These are phyloP conservation scores for Coluber constrictor DNA, from an alignment of 2,797 vertebrate genomes.

Conservation along the genomic window DNA sequence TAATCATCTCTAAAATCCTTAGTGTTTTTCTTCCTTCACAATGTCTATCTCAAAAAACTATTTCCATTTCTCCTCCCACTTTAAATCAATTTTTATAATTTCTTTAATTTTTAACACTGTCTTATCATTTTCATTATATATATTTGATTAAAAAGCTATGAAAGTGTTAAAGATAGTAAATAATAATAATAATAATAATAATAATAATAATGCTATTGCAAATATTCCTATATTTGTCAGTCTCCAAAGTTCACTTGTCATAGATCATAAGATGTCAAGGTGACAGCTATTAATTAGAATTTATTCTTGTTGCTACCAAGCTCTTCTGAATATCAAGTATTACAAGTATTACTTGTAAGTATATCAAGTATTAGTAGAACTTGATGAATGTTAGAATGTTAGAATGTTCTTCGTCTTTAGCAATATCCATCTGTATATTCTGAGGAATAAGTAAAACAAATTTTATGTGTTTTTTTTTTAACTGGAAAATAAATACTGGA, in stretches of 20 bases:
- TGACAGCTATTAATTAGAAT: conserved; percentile 56
- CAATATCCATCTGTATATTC: conserved; percentile 70
- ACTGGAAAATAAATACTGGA: background rate
- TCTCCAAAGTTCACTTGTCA: conserved; percentile 43
- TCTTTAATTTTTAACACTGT: background rate
- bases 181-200: background rate
- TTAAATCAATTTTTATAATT: background rate
- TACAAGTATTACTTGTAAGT: background rate
- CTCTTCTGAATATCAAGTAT: conserved; percentile 53
- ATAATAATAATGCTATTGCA: background rate
- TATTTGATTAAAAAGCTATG: background rate
- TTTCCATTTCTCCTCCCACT: background rate
- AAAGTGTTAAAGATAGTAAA: background rate
- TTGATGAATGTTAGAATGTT: background rate
- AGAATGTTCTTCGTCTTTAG: conserved; percentile 63
- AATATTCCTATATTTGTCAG: conserved; percentile 57
- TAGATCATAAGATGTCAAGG: conserved; percentile 33
- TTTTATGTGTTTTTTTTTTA: conserved; percentile 32
- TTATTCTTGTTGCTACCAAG: conserved; percentile 56
- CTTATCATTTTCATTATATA: background rate
- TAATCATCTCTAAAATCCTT: background rate
- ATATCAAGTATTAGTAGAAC: background rate
- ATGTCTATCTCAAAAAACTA: background rate
- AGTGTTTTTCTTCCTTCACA: background rate
- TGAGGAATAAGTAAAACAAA: conserved; percentile 55